A percentile compares a stretch with the other conserved stretches of the same genome.
These are phyloP conservation scores for Trachymyrmex cornetzi DNA, from an alignment of 1,140 invertebrate genomes.

Conservation along the genomic window DNA sequence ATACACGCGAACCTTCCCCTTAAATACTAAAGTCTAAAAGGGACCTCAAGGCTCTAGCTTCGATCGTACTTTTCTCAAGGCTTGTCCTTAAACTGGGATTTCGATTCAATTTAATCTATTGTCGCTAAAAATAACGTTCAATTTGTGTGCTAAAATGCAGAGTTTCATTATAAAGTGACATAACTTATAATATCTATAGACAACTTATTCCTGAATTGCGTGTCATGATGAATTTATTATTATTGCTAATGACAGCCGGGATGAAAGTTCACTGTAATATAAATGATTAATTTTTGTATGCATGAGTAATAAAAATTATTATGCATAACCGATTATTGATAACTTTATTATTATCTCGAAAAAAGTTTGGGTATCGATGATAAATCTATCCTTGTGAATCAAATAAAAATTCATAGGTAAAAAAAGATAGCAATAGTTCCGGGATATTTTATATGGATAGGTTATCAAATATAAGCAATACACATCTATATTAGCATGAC, in stretches of 20 bases:
- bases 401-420: neutral
- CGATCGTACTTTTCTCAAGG: conserved; percentile 59
- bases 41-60: conserved; percentile 66
- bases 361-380: neutral
- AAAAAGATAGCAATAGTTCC: neutral
- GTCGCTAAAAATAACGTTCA: conserved; percentile 31
- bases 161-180: neutral
- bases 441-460: neutral
- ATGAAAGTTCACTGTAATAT: neutral
- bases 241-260: neutral
- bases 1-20: conserved; percentile 57
- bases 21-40: conserved; percentile 64
- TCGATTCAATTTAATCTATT: conserved; percentile 15
- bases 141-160: conserved; percentile 3
- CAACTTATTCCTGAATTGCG: neutral
- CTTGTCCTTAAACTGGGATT: conserved; percentile 24
- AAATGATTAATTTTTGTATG: neutral
- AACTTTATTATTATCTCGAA: neutral
- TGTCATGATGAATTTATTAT: conserved; percentile 9
- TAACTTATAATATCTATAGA: neutral
- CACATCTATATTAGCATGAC: neutral
- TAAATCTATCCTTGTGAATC: neutral
- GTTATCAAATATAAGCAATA: neutral
- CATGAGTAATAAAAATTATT: conserved; percentile 4
- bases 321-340: no score